Base-by-base conservation (phyloP, 2,797 vertebrate genomes). In the Varecia variegata region DNA sequence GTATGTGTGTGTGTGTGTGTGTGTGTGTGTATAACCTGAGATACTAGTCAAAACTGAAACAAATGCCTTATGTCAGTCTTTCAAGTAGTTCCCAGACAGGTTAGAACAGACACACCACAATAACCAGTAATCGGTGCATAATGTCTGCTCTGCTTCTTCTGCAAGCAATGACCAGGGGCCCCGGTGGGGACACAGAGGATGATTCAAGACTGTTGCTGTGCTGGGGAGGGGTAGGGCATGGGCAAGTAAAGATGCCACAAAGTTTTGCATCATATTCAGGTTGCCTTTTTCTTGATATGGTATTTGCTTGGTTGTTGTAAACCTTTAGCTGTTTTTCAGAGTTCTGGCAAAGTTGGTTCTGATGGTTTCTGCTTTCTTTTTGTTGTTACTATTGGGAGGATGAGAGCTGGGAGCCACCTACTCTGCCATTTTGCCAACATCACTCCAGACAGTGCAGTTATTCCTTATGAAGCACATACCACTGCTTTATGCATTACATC, bases 181-280 rank as follows among this genome's bases (percentile, higher is more conserved):
- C 6, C 32, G 5, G 8, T 1, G 12, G 6, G 12, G 40, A 71
- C 4, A 21, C 60, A 35, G 56, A 12, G 6, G 9, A 2, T 11
- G 13, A 25, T 25, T n/a, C 21, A 54, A 67, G 35, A 45, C 14
- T 9, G 3, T 40, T 58, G 35, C 5, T 30, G 30, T 73, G n/a
- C 3, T 35, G 30, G 25, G 80, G 12, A 80, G 3, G 7, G n/a
- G 25, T 7, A 32, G 4, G 10, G 9, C 8, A 50, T 35, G 14
- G 0, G 18, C 18, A 12, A 47, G 30, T n/a, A 3, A 50, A 52
- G 71, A 84, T 17, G 27, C 5, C 21, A 23, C 32, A 14, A 7
- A 12, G 3, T 11, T 50, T 60, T 32, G 30, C 11, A 13, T 1
- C 23, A 58, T 35, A 80, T 84, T 35, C 15, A 45, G 50, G 1